A percentile compares a stretch with the other conserved stretches of the same genome.
Conservation (phyloP, 2,797 vertebrate genomes). For the Trematomus bernacchii region DNA sequence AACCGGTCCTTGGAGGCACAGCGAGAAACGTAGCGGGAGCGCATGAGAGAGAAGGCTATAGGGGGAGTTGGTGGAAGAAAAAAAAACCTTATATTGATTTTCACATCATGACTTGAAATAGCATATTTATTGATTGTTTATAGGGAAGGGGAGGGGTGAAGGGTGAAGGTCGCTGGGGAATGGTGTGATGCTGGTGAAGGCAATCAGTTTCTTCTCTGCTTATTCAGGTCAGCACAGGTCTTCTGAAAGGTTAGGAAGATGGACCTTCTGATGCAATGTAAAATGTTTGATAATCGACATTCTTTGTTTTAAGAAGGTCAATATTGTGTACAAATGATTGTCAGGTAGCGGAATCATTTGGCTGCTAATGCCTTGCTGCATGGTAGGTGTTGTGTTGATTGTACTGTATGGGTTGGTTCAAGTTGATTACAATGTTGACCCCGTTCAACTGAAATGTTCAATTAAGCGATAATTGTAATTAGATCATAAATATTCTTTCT, state of each 20-base stretch:
- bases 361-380: no score
- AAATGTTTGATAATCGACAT: not conserved
- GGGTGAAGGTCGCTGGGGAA: conserved; percentile 48
- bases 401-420: not conserved
- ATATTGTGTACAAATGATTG: not conserved
- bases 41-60: conserved; percentile 15
- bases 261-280: not conserved
- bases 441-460: conserved; percentile 1
- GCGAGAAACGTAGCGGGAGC: conserved; percentile 46
- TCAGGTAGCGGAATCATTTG: not conserved
- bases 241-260: not conserved
- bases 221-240: conserved; percentile 22
- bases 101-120: conserved; percentile 81
- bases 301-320: conserved; percentile 4
- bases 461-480: not conserved
- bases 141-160: conserved; percentile 50
- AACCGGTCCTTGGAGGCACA: conserved; percentile 69
- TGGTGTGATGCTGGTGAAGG: conserved; percentile 36
- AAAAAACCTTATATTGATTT: conserved; percentile 79
- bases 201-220: conserved; percentile 8
- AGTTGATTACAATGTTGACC: conserved; percentile 27
- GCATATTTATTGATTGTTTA: conserved; percentile 83
- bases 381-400: conserved; percentile 8
- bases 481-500: no score
- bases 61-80: conserved; percentile 25